Conservation (phyloP, 37 sponge, comb jelly and placozoan genomes). For the Eunapius fragilis region DNA sequence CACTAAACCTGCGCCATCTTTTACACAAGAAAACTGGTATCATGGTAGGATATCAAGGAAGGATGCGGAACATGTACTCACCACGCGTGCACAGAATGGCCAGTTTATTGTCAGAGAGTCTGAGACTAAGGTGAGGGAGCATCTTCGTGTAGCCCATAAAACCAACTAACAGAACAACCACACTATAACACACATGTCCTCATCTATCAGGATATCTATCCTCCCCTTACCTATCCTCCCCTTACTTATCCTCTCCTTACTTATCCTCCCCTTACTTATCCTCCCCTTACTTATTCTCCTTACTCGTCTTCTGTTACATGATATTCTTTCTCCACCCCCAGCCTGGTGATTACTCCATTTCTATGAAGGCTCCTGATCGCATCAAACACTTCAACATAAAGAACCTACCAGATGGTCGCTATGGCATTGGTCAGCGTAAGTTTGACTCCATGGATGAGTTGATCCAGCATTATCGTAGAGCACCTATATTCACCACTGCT, state of each 20-base stretch:
- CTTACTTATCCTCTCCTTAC: no score
- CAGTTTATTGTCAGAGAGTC: slow-evolving; percentile 90
- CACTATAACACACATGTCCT: not conserved
- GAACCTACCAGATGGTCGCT: slow-evolving; percentile 69
- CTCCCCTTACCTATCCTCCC: not conserved
- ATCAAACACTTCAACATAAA: slow-evolving; percentile 94
- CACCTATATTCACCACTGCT: slow-evolving; percentile 90
- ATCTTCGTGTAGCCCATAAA: not conserved
- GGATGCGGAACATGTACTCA: slow-evolving; percentile 71
- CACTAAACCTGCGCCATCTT: slow-evolving; percentile 33
- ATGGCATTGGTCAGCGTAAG: slow-evolving; percentile 88
- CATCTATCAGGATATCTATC: not conserved
- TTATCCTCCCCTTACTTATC: no score
- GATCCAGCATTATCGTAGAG: slow-evolving; percentile 86
- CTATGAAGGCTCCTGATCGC: slow-evolving; percentile 91
- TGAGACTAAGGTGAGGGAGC: slow-evolving; percentile 79
- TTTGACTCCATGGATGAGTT: slow-evolving; percentile 89
- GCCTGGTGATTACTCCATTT: slow-evolving; percentile 94
- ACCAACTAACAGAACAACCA: not conserved
- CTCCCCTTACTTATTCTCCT: no score
- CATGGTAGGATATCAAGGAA: slow-evolving; percentile 80
- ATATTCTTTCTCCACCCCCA: slow-evolving; percentile 27
- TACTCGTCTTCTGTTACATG: not conserved
- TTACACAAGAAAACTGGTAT: slow-evolving; percentile 74
- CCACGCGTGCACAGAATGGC: slow-evolving; percentile 62